A percentile compares a stretch with the other conserved stretches of the same genome.
Conservation (phyloP, 2,113 vertebrate genomes). For the Hemicordylus capensis region DNA sequence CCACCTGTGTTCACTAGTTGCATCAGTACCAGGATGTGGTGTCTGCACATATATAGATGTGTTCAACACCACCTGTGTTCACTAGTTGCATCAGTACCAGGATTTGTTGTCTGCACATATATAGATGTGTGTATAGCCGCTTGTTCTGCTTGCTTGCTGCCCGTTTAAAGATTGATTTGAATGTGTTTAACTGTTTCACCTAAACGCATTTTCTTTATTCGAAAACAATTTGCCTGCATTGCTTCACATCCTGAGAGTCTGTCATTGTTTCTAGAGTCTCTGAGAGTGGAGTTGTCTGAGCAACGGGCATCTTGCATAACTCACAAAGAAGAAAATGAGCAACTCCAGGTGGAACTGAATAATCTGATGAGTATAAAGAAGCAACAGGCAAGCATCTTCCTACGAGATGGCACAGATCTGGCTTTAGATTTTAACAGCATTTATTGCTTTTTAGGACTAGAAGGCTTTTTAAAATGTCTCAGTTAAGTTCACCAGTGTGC, state of each 20-base stretch:
- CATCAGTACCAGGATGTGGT: neutral
- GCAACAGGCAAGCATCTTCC: conserved; percentile 74
- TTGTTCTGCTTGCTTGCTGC: too few relatives aligned
- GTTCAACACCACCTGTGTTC: neutral
- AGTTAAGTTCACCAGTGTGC: neutral
- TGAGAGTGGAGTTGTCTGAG: conserved; percentile 85
- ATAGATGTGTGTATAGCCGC: too few relatives aligned
- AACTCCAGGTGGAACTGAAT: conserved; percentile 82
- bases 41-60: too few relatives aligned
- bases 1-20: neutral
- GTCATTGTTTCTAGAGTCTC: conserved; percentile 80
- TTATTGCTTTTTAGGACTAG: neutral
- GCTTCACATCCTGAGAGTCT: neutral
- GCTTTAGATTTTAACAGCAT: neutral
- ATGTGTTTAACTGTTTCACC: neutral
- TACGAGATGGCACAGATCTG: neutral
- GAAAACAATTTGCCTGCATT: neutral
- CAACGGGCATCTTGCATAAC: conserved; percentile 82
- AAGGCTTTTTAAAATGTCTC: neutral
- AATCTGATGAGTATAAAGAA: conserved; percentile 81
- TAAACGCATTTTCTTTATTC: neutral
- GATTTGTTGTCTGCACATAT: neutral
- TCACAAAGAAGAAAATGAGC: conserved; percentile 88
- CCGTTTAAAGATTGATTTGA: neutral
- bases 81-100: neutral